Evolutionary conservation across 2,797 vertebrate species (phyloP).

Genomic region (Serranus cabrilla): DNA sequence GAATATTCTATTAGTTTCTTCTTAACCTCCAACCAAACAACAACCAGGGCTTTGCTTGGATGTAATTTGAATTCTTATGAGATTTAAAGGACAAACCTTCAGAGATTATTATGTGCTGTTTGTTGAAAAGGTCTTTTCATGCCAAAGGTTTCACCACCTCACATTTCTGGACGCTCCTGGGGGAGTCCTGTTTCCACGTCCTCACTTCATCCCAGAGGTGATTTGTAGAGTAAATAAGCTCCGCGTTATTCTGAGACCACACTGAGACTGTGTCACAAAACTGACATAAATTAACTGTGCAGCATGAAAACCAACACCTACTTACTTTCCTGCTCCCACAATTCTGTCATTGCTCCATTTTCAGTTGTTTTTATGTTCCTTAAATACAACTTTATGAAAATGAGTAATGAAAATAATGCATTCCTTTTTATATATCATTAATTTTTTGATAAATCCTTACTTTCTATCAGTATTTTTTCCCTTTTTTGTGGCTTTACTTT

Average conservation of each 20-base stretch:
- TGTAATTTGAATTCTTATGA: background rate
- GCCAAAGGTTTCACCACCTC: slow-evolving; percentile 34
- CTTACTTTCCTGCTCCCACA: background rate
- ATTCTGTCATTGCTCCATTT: background rate
- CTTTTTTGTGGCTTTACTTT: background rate
- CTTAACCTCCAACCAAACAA: background rate
- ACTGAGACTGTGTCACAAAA: slow-evolving; percentile 34
- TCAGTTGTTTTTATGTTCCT: no score
- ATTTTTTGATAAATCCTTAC: background rate
- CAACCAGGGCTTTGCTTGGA: background rate
- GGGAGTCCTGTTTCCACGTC: slow-evolving; percentile 38
- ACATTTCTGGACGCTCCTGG: slow-evolving; percentile 29
- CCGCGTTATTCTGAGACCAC: slow-evolving; percentile 35
- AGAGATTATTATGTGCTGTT: slow-evolving; percentile 7
- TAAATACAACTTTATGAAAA: background rate
- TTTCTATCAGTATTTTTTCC: background rate
- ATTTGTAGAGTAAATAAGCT: slow-evolving; percentile 53
- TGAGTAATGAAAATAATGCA: background rate
- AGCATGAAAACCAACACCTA: background rate
- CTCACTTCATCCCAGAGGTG: slow-evolving; percentile 45
- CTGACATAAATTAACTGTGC: slow-evolving; percentile 34
- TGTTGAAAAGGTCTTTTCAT: slow-evolving; percentile 38
- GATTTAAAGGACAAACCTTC: slow-evolving; percentile 5
- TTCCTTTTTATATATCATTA: background rate
- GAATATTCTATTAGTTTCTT: background rate